Evolutionary conservation across 2,113 vertebrate species (phyloP), one percentile per base, ranked within the genome.

Genomic region (Drymodes brunneopygia): DNA sequence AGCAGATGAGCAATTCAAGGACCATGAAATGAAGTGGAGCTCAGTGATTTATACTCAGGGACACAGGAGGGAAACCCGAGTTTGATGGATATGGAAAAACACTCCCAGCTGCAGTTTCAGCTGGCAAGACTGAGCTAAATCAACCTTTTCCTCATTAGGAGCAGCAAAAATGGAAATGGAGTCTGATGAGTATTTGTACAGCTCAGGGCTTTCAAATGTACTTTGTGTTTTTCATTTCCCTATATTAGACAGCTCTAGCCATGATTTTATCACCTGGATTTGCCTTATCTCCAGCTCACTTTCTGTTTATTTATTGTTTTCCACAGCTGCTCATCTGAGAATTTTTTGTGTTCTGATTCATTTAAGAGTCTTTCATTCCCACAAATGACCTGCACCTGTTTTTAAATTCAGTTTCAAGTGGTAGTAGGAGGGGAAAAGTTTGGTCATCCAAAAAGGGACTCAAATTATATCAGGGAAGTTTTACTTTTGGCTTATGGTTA

Each of bases 261-360:
- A 7, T 70, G 48, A 17, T 62, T 88, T 94, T 60, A 42, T 83
- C 64, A 81, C 64, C 44, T 90, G 83, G 72, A 65, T 81, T 81
- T 80, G n/a, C 72, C 75, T 90, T 83, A 64, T 38, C 75, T 83
- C 22, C 82, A 74, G 61, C 50, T 95, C 82, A 92, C 88, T 82
- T 74, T 58, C 51, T 90, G 79, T 3, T 91, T 94, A 95, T 97
- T 95, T 94, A 96, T 96, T 94, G 66, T 62, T 91, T 75, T 75
- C 81, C 66, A 90, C 70, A 82, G 65, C 77, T 78, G 56, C 27
- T 50, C 51, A 31, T 71, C 50, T 56, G 66, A 69, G 50, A 36
- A 70, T 62, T 44, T 79, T 60, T 88, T 10, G 12, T 44, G 28
- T 65, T 95, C 48, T 48, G 24, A 56, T 67, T 79, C 42, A 56